Base-by-base conservation (phyloP, 1,140 invertebrate genomes). In the Drosophila sproati region DNA sequence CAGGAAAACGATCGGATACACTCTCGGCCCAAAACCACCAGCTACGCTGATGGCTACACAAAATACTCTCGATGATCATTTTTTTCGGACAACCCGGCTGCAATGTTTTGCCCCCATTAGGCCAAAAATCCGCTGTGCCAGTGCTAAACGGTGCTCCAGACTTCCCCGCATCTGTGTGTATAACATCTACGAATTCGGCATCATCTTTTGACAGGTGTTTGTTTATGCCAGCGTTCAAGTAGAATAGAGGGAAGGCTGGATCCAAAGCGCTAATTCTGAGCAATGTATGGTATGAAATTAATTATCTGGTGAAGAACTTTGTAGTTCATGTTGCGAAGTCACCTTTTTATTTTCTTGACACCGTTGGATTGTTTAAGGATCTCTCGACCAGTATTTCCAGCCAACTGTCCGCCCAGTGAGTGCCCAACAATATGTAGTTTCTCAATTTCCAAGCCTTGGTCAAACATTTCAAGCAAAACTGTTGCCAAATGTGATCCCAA, bases 371-470 rank as follows among this genome's bases (percentile, higher is more conserved):
- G 74, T 6, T 80, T 87, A n/a, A 82, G 77, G 3, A 94, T 70
- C 62, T 92, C 92, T 34, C 92, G 92, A 0, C 95, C 96, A 1
- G 95, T 93, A 54, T 95, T 94, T 0, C 96, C 96, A 3, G 96
- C 94, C 34, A 96, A 93, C 63, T 97, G 96, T 4, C 95, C 95
- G 0, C 96, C 96, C 43, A 97, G 91, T 4, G 96, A 96, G 88
- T 96, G 96, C 0, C 95, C 96, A 41, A 97, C 94, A 3, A 97
- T 83, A 82, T 97, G 96, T n/a, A 95, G 92, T 10, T 91, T 92
- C 0, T 93, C 73, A 31, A 91, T 55, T 10, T 93, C 79, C 34
- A 93, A 54, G 3, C 93, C 93, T 8, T 78, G 60, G 3, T 91
- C 82, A 67, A 93, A 92, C 67, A 93, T 76, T 50, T 85, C 37